Evolutionary conservation across 2,888 invertebrate genomes (phyloP).

Genomic region (Sarcophaga carnaria): DNA sequence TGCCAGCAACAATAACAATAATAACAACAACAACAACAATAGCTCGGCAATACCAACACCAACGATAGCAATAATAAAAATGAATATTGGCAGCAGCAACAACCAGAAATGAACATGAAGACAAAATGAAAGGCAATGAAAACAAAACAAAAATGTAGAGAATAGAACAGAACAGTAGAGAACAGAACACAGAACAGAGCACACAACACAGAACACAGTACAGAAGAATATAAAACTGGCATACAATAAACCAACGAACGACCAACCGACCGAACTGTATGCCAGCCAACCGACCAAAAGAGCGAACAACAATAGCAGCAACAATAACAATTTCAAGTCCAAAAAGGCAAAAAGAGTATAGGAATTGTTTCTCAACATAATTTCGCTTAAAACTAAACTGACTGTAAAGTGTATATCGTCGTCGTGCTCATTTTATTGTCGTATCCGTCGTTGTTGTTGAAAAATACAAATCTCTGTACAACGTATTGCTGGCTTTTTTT

Average conservation of each 20-base stretch:
- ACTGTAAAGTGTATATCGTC: slow-evolving; percentile 32
- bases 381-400: slow-evolving; percentile 47
- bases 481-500: slow-evolving; percentile 54
- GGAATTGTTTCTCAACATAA: slow-evolving; percentile 58
- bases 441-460: slow-evolving; percentile 13
- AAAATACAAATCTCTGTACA: slow-evolving; percentile 58
- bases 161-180: too few relatives aligned
- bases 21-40: slow-evolving; percentile 30
- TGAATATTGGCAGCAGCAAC: slow-evolving; percentile 68
- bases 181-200: neutral
- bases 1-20: slow-evolving; percentile 59
- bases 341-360: neutral
- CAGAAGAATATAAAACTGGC: slow-evolving; percentile 20
- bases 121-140: slow-evolving; percentile 6
- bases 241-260: slow-evolving; percentile 46
- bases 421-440: slow-evolving; percentile 58
- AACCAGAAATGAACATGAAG: slow-evolving; percentile 40
- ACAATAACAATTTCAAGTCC: slow-evolving; percentile 16
- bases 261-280: neutral
- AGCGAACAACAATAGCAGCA: slow-evolving; percentile 36
- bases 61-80: slow-evolving; percentile 40
- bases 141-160: slow-evolving; percentile 15
- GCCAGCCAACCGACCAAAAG: slow-evolving; percentile 27
- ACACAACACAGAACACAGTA: neutral
- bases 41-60: slow-evolving; percentile 43